Base-by-base conservation (phyloP, 1,140 invertebrate genomes). In the Anoplolepis gracilipes region DNA sequence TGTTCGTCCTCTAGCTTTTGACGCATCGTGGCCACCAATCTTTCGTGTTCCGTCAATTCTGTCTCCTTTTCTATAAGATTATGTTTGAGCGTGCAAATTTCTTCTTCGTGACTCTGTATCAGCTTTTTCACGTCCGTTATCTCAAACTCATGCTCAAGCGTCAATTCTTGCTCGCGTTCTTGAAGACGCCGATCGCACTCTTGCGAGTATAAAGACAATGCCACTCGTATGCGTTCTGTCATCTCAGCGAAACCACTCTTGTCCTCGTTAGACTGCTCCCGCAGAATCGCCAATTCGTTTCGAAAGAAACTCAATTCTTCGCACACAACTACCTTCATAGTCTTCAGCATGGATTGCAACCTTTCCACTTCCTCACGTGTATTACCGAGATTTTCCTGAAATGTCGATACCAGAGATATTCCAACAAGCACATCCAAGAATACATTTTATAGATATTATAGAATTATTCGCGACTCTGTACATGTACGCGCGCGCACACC, bases 91-190 rank as follows among this genome's bases (percentile, higher is more conserved):
- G 86, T 93, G 61, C 93, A 92, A n/a, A 97, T 95, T 81, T 96
- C 94, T n/a, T 97, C 96, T 46, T 96, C 95, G 88, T 96, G 96
- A 8, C 89, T 91, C 61, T 94, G 93, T 0, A 96, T 90, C 7
- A 95, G 77, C 67, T 96, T 95, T 90, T 96, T 96, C 85, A 97
- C 93, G 87, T 96, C 96, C 39, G 95, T 95, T 62, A 97, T 92
- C 91, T 97, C 96, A 53, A 96, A 90, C 90, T 97, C 96, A 89
- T 97, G 96, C 87, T 97, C 96, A 11, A 97, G 94, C 13, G 95
- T 96, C 10, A 97, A 85, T 81, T 96, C 95, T 70, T 96, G 96
- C 6, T 96, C 94, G 59, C 96, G 94, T 88, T 97, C 96, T 10
- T 96, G 94, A 64, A 97, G 94, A 65, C 95, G 94, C 6, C 95